phyloP scores from a whole-genome alignment of 1,140 invertebrate species.

The Drosophila paulistorum region DNA sequence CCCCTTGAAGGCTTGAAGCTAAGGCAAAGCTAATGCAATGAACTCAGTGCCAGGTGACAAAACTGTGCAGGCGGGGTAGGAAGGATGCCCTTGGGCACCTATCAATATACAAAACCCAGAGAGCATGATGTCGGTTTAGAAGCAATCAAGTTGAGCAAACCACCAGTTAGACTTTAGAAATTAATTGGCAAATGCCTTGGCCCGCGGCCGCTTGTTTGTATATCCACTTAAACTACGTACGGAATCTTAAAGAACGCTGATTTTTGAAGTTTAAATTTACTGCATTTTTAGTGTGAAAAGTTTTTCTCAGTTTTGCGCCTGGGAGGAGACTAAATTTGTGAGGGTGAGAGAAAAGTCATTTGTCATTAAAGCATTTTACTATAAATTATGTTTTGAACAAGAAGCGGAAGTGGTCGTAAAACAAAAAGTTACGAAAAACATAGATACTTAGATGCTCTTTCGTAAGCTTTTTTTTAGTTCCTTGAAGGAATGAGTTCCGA shows the following conservation, averaged over 20 bases:
- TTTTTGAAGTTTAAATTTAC: slow-evolving; percentile 28
- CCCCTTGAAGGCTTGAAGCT: slow-evolving; percentile 32
- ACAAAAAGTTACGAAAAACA: background rate
- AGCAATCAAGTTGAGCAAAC: slow-evolving; percentile 61
- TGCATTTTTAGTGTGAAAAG: slow-evolving; percentile 45
- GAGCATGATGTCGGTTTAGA: background rate
- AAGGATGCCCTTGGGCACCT: slow-evolving; percentile 42
- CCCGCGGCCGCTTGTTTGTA: slow-evolving; percentile 26
- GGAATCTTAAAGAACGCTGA: background rate
- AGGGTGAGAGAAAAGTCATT: slow-evolving; percentile 1
- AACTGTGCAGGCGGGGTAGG: background rate
- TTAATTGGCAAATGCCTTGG: slow-evolving; percentile 61
- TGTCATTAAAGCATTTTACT: slow-evolving; percentile 23
- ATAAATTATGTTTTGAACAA: slow-evolving; percentile 31
- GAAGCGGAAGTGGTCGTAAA: background rate
- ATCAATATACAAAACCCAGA: slow-evolving; percentile 59
- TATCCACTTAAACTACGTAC: slow-evolving; percentile 7
- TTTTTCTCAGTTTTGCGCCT: slow-evolving; percentile 30
- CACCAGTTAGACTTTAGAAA: slow-evolving; percentile 71
- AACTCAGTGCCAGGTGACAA: slow-evolving; percentile 17
- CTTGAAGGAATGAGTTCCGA: too few species aligned
- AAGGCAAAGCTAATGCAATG: background rate
- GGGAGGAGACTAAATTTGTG: slow-evolving; percentile 8
- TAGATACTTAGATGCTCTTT: background rate
- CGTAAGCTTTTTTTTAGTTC: background rate